These are phyloP conservation scores for Sebastes matsubarae DNA, from an alignment of 2,797 vertebrate species.

Conservation along the genomic window DNA sequence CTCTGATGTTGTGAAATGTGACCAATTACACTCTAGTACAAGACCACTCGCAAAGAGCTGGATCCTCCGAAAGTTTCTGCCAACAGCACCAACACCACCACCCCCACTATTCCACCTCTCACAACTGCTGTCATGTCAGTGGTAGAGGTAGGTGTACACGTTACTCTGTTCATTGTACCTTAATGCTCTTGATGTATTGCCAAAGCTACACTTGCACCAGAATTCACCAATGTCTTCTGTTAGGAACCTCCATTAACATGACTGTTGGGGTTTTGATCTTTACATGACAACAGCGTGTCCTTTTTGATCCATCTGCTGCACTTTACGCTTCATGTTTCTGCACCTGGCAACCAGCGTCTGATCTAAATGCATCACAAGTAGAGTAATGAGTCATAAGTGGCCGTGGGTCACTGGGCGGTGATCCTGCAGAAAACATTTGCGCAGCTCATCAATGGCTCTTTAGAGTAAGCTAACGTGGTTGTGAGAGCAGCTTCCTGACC, in stretches of 20 bases:
- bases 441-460: conserved; percentile 43
- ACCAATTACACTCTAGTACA: conserved; percentile 84
- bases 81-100: conserved; percentile 70
- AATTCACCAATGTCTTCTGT: not conserved
- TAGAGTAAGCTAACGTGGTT: conserved; percentile 35
- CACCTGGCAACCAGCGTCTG: conserved; percentile 23
- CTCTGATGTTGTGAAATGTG: conserved; percentile 3
- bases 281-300: conserved; percentile 4
- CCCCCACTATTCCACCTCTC: conserved; percentile 69
- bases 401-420: conserved; percentile 12
- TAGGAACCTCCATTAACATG: not conserved
- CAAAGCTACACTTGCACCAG: not conserved
- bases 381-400: conserved; percentile 17
- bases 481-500: conserved; percentile 34
- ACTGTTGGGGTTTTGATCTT: not conserved
- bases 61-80: conserved; percentile 31
- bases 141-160: conserved; percentile 76
- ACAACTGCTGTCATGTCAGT: conserved; percentile 72
- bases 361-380: conserved; percentile 15
- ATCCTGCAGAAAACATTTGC: conserved; percentile 13
- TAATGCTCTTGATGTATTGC: not conserved
- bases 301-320: conserved; percentile 14
- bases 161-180: not conserved
- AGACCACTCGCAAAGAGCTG: conserved; percentile 91
- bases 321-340: conserved; percentile 33